Conservation (phyloP, 2,888 invertebrate species). For the Litoditis marina region DNA sequence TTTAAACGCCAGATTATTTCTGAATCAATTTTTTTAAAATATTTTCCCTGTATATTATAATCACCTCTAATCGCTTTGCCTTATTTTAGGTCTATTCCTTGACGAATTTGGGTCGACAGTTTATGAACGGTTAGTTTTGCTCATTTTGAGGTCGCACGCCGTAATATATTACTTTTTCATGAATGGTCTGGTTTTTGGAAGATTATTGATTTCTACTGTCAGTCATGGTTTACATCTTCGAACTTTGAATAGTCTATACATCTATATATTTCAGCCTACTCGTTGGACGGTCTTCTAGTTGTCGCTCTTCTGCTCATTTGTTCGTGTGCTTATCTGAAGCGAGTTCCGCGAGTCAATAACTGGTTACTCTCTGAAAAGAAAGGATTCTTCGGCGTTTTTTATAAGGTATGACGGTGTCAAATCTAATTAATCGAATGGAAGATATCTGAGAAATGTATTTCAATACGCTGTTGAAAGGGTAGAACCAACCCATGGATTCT, state of each 20-base stretch:
- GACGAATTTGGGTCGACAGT: too few species aligned
- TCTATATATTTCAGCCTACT: slow-evolving; percentile 39
- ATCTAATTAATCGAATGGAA: too few species aligned
- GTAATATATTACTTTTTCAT: too few species aligned
- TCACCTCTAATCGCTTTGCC: too few species aligned
- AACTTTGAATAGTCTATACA: not conserved
- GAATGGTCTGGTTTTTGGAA: too few species aligned
- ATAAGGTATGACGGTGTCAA: slow-evolving; percentile 62
- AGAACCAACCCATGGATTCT: too few species aligned
- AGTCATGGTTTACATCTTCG: too few species aligned
- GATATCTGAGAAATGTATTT: too few species aligned
- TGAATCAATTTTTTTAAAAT: slow-evolving; percentile 1
- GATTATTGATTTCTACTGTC: too few species aligned
- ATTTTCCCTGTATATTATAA: not conserved
- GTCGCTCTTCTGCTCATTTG: slow-evolving; percentile 64
- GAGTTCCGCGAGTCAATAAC: slow-evolving; percentile 64
- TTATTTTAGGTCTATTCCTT: too few species aligned
- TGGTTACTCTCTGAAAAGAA: slow-evolving; percentile 65
- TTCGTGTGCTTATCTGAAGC: slow-evolving; percentile 65
- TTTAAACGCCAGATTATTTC: not conserved
- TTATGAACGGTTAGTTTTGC: slow-evolving; percentile 25
- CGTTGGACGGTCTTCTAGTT: slow-evolving; percentile 65
- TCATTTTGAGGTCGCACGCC: too few species aligned
- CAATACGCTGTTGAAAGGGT: too few species aligned
- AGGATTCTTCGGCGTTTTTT: slow-evolving; percentile 65